These are phyloP conservation scores for Plodia interpunctella DNA, from an alignment of 1,140 invertebrate species.

Conservation along the genomic window DNA sequence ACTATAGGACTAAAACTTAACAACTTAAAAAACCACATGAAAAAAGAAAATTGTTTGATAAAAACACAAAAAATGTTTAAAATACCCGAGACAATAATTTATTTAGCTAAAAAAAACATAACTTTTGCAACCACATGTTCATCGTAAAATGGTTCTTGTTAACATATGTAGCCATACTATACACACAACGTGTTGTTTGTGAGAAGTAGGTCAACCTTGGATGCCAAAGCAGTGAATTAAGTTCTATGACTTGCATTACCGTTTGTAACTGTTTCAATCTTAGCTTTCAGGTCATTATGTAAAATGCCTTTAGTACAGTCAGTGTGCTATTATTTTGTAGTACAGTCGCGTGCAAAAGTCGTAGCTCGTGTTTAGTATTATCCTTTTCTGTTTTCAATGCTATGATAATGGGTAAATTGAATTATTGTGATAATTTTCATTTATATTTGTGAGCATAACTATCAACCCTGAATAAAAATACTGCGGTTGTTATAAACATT, in stretches of 20 bases:
- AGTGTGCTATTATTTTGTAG: conserved; percentile 21
- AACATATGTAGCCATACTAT: background rate
- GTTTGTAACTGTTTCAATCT: conserved; percentile 4
- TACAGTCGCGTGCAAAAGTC: conserved; percentile 13
- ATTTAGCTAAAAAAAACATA: too few species aligned
- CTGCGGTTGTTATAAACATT: too few species aligned
- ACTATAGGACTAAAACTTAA: too few species aligned
- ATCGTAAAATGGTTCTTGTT: background rate
- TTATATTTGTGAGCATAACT: too few species aligned
- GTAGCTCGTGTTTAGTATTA: background rate
- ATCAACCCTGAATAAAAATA: too few species aligned
- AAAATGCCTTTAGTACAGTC: conserved; percentile 22
- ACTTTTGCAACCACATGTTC: background rate
- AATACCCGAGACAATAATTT: too few species aligned
- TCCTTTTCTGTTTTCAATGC: too few species aligned
- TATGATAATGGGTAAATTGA: too few species aligned
- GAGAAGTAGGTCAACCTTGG: conserved; percentile 5
- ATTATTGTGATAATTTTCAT: too few species aligned
- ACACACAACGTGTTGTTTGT: background rate
- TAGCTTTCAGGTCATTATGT: conserved; percentile 4
- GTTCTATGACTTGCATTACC: conserved; percentile 25
- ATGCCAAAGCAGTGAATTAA: conserved; percentile 1
- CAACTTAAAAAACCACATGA: too few species aligned
- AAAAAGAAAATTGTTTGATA: too few species aligned
- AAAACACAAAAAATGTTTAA: too few species aligned